These are phyloP conservation scores for Tinea semifulvella DNA, from an alignment of 2,888 invertebrate genomes.

Conservation along the genomic window DNA sequence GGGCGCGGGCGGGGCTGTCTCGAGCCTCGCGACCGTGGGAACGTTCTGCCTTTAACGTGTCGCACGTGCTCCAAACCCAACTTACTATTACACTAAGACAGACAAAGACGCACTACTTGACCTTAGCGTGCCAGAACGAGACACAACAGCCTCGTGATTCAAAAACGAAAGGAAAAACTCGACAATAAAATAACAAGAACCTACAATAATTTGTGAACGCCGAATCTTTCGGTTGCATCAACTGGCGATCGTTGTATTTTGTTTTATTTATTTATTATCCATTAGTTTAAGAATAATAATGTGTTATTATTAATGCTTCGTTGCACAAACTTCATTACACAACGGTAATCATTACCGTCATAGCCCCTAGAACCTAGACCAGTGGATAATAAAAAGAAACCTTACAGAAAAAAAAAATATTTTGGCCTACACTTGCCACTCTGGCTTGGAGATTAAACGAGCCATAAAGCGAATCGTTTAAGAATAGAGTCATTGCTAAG, in stretches of 20 bases:
- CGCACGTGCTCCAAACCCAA: constrained; percentile 50
- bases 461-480: no score
- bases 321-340: no score
- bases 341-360: no score
- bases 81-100: constrained; percentile 32
- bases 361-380: no score
- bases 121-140: constrained; percentile 21
- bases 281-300: no score
- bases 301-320: no score
- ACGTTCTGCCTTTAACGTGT: constrained; percentile 64
- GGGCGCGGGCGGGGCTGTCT: constrained; percentile 22
- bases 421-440: no score
- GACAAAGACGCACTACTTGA: constrained; percentile 31
- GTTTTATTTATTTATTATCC: constrained; percentile 46
- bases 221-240: constrained; percentile 34
- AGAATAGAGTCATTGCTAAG: no score
- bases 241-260: constrained; percentile 29
- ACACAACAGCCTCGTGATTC: constrained; percentile 19
- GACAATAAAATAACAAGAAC: constrained; percentile 53
- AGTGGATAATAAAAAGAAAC: no score
- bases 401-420: no score
- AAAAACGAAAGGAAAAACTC: constrained; percentile 32
- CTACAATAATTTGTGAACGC: constrained; percentile 61
- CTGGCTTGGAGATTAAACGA: no score
- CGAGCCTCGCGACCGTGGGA: constrained; percentile 57